phyloP scores from a whole-genome alignment of 1,140 invertebrate species.

The Telenomus remus region DNA sequence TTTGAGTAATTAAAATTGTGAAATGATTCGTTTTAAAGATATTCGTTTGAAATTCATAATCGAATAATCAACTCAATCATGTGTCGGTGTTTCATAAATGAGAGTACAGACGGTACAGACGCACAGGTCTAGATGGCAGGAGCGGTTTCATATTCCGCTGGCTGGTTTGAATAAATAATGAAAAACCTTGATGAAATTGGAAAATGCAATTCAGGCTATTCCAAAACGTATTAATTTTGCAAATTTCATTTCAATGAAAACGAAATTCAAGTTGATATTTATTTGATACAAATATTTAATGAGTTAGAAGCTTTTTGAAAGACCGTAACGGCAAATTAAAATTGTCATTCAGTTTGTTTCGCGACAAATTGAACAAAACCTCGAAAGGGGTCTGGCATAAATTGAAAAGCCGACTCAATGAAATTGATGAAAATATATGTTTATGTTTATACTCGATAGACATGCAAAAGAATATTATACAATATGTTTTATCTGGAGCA shows the following conservation, averaged over 20 bases:
- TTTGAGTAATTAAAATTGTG: no score
- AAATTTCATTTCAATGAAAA: no score
- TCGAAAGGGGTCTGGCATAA: no score
- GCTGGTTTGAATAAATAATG: not conserved
- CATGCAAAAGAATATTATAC: constrained; percentile 42
- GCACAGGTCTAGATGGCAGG: not conserved
- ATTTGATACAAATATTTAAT: no score
- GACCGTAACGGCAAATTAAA: no score
- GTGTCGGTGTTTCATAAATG: not conserved
- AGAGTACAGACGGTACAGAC: no score
- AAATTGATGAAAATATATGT: constrained; percentile 21
- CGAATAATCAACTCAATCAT: not conserved
- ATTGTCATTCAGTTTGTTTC: no score
- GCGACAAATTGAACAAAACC: no score
- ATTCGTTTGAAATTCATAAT: not conserved
- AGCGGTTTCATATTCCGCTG: not conserved
- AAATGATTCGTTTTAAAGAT: no score
- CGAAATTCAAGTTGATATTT: no score
- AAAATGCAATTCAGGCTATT: not conserved
- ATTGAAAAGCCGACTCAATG: not conserved
- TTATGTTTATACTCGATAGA: constrained; percentile 24
- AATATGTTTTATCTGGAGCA: constrained; percentile 36
- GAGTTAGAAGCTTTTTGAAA: no score
- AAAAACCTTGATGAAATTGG: not conserved
- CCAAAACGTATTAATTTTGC: not conserved